Percentiles rank a stretch among this genome's conserved stretches.
Conservation (phyloP, 2,113 vertebrate species). For the Talpa occidentalis region DNA sequence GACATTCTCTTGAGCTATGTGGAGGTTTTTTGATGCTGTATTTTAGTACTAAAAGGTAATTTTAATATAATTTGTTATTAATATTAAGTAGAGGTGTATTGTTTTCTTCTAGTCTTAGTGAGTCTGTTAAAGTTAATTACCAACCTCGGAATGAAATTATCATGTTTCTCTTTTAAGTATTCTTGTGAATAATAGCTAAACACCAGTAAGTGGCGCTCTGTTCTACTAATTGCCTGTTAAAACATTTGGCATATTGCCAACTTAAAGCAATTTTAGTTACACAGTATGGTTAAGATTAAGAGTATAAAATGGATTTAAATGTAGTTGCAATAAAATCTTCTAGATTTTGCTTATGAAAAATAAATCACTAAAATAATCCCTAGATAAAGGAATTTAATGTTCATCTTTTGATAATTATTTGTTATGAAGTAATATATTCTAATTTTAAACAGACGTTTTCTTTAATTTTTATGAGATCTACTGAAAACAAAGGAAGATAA, state of each 20-base stretch:
- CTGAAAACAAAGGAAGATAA: neutral
- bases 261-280: slow-evolving; percentile 29
- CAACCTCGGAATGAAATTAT: slow-evolving; percentile 65
- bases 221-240: slow-evolving; percentile 62
- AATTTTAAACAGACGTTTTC: neutral
- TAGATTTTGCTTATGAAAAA: slow-evolving; percentile 62
- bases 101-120: slow-evolving; percentile 34
- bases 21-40: slow-evolving; percentile 54
- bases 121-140: slow-evolving; percentile 64
- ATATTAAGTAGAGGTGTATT: slow-evolving; percentile 34
- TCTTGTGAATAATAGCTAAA: slow-evolving; percentile 65
- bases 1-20: neutral
- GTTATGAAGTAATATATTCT: slow-evolving; percentile 9
- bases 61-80: slow-evolving; percentile 59
- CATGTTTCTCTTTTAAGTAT: slow-evolving; percentile 61
- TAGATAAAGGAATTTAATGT: slow-evolving; percentile 43
- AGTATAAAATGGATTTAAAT: slow-evolving; percentile 14
- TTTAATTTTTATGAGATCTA: neutral
- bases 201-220: slow-evolving; percentile 68
- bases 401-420: slow-evolving; percentile 42
- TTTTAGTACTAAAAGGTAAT: slow-evolving; percentile 58
- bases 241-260: slow-evolving; percentile 43
- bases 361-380: neutral
- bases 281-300: slow-evolving; percentile 35
- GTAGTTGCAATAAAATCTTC: slow-evolving; percentile 20